Conservation (phyloP, 2,888 invertebrate species). For the Ochropacha duplaris region DNA sequence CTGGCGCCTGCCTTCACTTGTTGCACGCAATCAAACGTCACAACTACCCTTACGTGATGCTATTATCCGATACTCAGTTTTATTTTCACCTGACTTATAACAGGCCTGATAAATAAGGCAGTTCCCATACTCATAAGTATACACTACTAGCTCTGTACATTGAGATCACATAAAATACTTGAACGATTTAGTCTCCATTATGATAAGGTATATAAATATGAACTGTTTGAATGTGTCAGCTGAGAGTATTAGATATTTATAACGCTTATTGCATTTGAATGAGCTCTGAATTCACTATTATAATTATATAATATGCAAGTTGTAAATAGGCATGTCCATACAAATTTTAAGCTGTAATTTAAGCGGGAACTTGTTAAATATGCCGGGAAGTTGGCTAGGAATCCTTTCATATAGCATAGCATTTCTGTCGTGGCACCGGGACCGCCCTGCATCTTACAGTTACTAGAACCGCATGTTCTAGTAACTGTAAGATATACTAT, state of each 20-base stretch:
- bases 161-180: not conserved
- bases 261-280: no score
- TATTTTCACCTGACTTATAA: conserved; percentile 48
- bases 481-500: no score
- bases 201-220: no score
- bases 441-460: conserved; percentile 15
- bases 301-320: not conserved
- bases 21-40: conserved; percentile 70
- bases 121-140: conserved; percentile 17
- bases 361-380: conserved; percentile 25
- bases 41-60: conserved; percentile 70
- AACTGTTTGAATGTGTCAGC: no score
- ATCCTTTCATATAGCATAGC: conserved; percentile 38
- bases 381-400: conserved; percentile 28
- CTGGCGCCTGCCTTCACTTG: conserved; percentile 70
- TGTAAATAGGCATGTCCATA: conserved; percentile 26
- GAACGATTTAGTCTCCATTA: no score
- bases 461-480: no score
- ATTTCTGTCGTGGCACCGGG: conserved; percentile 18
- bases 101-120: no score
- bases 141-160: conserved; percentile 1
- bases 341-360: conserved; percentile 31
- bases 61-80: conserved; percentile 57
- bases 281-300: no score
- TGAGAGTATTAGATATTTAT: no score